Evolutionary conservation across 53 echinoderm and acorn worm species (phyloP), one percentile per base, ranked within the genome.

Genomic region (Henricia sp.): DNA sequence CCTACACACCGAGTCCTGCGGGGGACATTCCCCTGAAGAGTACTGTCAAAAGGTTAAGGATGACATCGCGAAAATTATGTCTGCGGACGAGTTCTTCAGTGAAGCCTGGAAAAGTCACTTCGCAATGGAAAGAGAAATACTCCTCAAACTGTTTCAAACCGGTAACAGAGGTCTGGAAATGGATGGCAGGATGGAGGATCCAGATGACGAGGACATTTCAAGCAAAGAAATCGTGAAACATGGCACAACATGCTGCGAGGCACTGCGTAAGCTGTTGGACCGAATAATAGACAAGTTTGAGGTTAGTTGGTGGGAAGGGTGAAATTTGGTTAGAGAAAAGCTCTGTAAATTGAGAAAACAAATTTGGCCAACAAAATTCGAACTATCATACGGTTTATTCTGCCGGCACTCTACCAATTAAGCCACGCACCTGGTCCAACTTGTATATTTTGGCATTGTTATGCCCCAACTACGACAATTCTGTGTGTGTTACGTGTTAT

Each of bases 251-350:
- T 52, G 72, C 24, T 72, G 72, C 23, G 52, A 35, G 53, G 53
- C 51, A 72, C 37, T 36, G 36, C 72, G 72, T 53, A 52, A 52
- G 33, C 72, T 72, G 32, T 33, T 72, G 53, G 72, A 72, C 36
- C 34, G 37, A 35, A 72, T 53, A 17, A 24, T 52, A 33, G 9
- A 19, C 35, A 72, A n/a, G n/a, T 72, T 72, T 34, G 10, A 24
- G 72, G 72, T 72, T 50, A 23, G 6, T n/a, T n/a, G n/a, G n/a
- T n/a, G n/a, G n/a, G 14, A 10, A 21, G 4, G 23, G 20, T 26
- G 23, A 42, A 0, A 19, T 0, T n/a, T 2, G n/a, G 51, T 20
- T 10, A 17, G 1, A 17, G 8, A 29, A 19, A 50, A 6, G n/a
- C 17, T 6, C 35, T 2, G 1, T 6, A 51, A 5, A n/a, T 3